Evolutionary conservation across 2,888 invertebrate genomes (phyloP).

Genomic region (Andricus curvator): DNA sequence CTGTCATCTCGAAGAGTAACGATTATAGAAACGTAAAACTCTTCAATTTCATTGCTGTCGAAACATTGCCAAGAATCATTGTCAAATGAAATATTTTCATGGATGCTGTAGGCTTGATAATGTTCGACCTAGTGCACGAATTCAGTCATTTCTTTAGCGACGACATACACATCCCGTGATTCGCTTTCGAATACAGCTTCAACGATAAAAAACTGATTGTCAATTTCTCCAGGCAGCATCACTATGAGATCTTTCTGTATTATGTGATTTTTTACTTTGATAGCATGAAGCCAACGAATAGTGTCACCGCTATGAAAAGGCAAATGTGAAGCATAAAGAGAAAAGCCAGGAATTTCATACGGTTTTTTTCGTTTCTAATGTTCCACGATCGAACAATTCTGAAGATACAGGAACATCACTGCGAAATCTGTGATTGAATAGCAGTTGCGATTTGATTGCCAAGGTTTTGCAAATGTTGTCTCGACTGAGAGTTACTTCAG

Average conservation of each 20-base stretch:
- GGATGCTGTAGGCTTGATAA: too few species aligned
- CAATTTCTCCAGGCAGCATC: slow-evolving; percentile 25
- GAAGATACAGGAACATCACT: too few species aligned
- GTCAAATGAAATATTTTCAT: too few species aligned
- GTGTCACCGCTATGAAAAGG: background rate
- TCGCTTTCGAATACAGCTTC: background rate
- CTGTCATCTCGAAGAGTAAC: background rate
- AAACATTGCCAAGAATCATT: too few species aligned
- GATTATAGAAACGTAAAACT: background rate
- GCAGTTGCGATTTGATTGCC: slow-evolving; percentile 41
- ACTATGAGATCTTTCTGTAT: slow-evolving; percentile 12
- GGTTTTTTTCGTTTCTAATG: too few species aligned
- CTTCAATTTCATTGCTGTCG: background rate
- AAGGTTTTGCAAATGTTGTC: slow-evolving; percentile 53
- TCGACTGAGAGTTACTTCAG: slow-evolving; percentile 42
- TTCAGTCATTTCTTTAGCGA: background rate
- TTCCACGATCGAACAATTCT: too few species aligned
- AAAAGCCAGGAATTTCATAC: too few species aligned
- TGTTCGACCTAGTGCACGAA: too few species aligned
- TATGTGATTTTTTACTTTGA: slow-evolving; percentile 1
- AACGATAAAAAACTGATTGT: slow-evolving; percentile 19
- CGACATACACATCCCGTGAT: background rate
- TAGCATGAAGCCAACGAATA: slow-evolving; percentile 1
- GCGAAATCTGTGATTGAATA: background rate
- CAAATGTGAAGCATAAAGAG: too few species aligned